A percentile compares a stretch with the other conserved stretches of the same genome.
phyloP scores from a whole-genome alignment of 2,797 vertebrate species.

The Oreochromis mossambicus region DNA sequence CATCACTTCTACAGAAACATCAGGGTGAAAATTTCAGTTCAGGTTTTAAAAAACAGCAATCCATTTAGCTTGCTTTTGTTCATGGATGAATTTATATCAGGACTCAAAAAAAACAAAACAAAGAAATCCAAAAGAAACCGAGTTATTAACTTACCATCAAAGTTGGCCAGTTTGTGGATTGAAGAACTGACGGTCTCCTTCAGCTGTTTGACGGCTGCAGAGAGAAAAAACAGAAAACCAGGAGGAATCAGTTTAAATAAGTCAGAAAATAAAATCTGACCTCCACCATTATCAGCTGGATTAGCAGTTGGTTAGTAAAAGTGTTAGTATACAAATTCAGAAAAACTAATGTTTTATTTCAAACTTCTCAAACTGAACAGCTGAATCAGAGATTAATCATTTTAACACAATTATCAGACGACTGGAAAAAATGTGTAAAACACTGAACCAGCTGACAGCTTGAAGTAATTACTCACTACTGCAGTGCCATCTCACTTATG shows the following conservation, averaged over 20 bases:
- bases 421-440: not conserved
- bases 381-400: not conserved
- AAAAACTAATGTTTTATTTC: not conserved
- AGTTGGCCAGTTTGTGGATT: not conserved
- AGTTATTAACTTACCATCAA: not conserved
- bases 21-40: not conserved
- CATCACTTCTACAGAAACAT: constrained; percentile 63
- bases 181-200: constrained; percentile 8
- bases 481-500: not conserved
- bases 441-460: not conserved
- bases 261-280: not conserved
- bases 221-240: not conserved
- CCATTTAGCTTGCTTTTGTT: not conserved
- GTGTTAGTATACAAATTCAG: not conserved
- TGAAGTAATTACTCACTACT: not conserved
- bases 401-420: not conserved
- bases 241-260: not conserved
- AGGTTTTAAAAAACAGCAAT: not conserved
- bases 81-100: not conserved
- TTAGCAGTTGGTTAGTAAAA: not conserved
- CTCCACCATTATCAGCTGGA: not conserved
- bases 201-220: constrained; percentile 1
- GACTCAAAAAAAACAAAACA: not conserved
- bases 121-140: not conserved
- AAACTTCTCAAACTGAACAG: not conserved